Evolutionary conservation across 2,888 invertebrate species (phyloP), one percentile per base, ranked within the genome.

Genomic region (Leptinotarsa tumamoca): DNA sequence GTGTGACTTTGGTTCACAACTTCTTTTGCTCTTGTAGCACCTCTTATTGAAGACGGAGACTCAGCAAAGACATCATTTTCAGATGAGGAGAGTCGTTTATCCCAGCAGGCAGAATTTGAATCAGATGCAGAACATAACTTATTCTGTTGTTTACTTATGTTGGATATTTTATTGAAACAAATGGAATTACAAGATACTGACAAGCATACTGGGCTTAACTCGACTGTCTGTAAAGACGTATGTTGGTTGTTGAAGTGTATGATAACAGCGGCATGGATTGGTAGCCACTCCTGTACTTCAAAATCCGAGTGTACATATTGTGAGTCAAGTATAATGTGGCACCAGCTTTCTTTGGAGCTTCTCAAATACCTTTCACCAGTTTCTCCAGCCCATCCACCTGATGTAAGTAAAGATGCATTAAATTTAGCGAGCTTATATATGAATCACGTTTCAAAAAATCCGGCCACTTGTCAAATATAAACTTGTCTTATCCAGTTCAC

Each of bases 111-210:
- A 76, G 93, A 94, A 84, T 94, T 94, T 73, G 93, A 94, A 80
- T 91, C 91, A 0, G 94, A 94, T 81, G 91, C 92, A 18, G 94
- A 94, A 84, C 90, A 94, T 71, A 96, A 97, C 87, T 90, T 98
- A n/a, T 95, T 96, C 0, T 98, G 98, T 86, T 98, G 97, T 87
- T 96, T 98, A 80, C 92, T 98, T 56, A 98, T 99, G 97, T 90
- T 99, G 79, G 99, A 99, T 86, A 95, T 98, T 81, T 89, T 98
- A 68, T 90, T 98, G 17, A 98, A 98, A 90, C 99, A 99, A 93
- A 93, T 96, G 92, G 95, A 96, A 86, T 90, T 97, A 17, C 96
- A 96, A 88, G 94, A 95, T 83, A 91, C 95, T n/a, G 94, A 95
- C 81, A 92, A 92, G 80, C 95, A 96, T 85, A 93, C 94, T 80